A percentile compares a stretch with the other conserved stretches of the same genome.
phyloP scores from a whole-genome alignment of 1,140 invertebrate genomes.

The Calephelis nemesis region DNA sequence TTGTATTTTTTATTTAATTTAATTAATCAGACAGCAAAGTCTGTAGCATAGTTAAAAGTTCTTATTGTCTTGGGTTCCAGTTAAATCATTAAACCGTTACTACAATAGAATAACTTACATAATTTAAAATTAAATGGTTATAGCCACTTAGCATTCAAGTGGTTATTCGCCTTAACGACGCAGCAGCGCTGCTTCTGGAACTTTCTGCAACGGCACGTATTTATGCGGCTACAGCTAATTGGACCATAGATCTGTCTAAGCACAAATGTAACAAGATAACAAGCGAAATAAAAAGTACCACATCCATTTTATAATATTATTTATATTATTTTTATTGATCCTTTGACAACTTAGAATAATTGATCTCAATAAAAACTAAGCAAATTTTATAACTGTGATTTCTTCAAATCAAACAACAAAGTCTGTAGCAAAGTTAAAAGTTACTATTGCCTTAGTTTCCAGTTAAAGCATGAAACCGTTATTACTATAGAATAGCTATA shows the following conservation, averaged over 20 bases:
- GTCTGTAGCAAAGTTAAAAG: too few species aligned
- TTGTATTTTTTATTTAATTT: too few species aligned
- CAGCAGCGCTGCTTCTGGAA: not conserved
- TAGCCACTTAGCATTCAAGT: conserved; percentile 3
- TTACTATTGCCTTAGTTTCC: not conserved
- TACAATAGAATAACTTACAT: not conserved
- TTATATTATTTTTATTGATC: too few species aligned
- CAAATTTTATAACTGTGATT: too few species aligned
- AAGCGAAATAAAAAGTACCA: too few species aligned
- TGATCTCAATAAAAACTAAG: too few species aligned
- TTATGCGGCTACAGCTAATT: not conserved
- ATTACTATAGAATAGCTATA: not conserved
- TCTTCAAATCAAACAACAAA: too few species aligned
- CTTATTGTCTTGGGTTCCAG: not conserved
- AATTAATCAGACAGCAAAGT: too few species aligned
- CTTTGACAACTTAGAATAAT: too few species aligned
- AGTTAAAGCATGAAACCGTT: not conserved
- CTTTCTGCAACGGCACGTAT: conserved; percentile 7
- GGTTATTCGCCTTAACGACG: conserved; percentile 1
- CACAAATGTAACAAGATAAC: too few species aligned
- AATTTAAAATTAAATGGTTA: conserved; percentile 1
- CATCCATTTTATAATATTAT: too few species aligned
- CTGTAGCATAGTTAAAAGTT: not conserved
- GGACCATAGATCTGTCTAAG: not conserved
- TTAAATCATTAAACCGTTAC: not conserved